Evolutionary conservation across 2,797 vertebrate species (phyloP), one percentile per base, ranked within the genome.

Genomic region (Harpagifer antarcticus): DNA sequence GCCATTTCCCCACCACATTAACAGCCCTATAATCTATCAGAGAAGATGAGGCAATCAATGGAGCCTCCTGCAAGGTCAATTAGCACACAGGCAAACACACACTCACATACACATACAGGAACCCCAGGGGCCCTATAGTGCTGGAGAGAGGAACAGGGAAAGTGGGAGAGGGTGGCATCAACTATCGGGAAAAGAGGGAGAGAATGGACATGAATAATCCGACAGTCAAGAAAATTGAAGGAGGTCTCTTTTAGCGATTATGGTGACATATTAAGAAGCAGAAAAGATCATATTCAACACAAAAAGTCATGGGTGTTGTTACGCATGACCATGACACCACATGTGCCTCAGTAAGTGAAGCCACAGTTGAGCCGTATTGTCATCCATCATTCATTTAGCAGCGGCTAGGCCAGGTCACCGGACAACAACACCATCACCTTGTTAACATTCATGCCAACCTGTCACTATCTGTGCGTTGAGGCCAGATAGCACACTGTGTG

Each of bases 11-110:
- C 94, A 94, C 96, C 96, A 97, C 98, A 98, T 98, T 97, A 98
- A 98, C 96, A 96, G 95, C 96, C 97, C 97, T 97, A 97, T 98
- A 98, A 98, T 99, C 97, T 98, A 98, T 97, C 96, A 97, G 96
- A 96, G 97, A 94, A 96, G 96, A 98, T 97, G 97, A 98, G 96
- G 95, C 97, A 98, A 98, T 98, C 96, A 97, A 97, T 97, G 96
- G 91, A 95, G 86, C 91, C 91, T 92, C 96, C 96, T 90, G 94
- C 97, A 98, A 98, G 97, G 97, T 98, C 97, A 98, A 97, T 98
- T 97, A 97, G 86, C 81, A 75, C 85, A 81, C 78, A 85, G 72
- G 76, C 84, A 82, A 70, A 76, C 68, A 83, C 81, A 76, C 78
- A 79, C 74, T 63, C 79, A 54, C 27, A 78, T 13, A 10, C 68